Percentiles rank a stretch among this genome's conserved stretches.
Conservation (phyloP, 2,113 vertebrate genomes). For the Oncorhynchus kisutch region DNA sequence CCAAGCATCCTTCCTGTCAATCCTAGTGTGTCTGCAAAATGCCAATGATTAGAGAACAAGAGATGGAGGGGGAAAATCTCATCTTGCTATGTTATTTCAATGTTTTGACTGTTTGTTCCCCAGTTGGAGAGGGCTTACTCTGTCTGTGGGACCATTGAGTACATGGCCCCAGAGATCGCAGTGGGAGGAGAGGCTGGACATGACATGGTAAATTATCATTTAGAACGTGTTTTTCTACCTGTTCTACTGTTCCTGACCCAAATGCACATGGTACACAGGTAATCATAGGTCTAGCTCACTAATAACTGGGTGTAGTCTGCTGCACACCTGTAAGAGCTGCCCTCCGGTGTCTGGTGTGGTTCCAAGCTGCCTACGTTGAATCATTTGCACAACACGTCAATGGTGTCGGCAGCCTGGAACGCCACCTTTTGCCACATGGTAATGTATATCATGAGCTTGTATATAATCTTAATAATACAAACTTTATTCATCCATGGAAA, state of each 20-base stretch:
- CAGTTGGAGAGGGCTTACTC: conserved; percentile 93
- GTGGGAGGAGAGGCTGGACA: conserved; percentile 92
- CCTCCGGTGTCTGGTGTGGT: background rate
- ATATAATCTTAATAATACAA: too few relatives aligned
- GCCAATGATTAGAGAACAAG: background rate
- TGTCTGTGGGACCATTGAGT: conserved; percentile 96
- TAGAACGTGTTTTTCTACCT: too few relatives aligned
- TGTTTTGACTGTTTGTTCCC: background rate
- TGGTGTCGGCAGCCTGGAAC: too few relatives aligned
- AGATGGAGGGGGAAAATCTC: too few relatives aligned
- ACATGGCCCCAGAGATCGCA: conserved; percentile 98
- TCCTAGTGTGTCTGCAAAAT: too few relatives aligned
- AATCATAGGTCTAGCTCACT: background rate
- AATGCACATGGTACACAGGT: background rate
- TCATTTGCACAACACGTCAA: too few relatives aligned
- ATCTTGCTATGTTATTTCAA: background rate
- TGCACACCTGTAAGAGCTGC: conserved; percentile 10
- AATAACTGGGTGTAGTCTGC: background rate
- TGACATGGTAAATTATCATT: conserved; percentile 82
- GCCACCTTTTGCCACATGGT: too few relatives aligned
- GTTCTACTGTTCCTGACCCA: background rate
- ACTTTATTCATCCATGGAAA: conserved; percentile 13
- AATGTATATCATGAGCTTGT: background rate
- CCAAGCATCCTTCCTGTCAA: too few relatives aligned
- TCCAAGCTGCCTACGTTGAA: too few relatives aligned